Evolutionary conservation across 1,140 invertebrate species (phyloP).

Genomic region (Campoletis sonorensis): DNA sequence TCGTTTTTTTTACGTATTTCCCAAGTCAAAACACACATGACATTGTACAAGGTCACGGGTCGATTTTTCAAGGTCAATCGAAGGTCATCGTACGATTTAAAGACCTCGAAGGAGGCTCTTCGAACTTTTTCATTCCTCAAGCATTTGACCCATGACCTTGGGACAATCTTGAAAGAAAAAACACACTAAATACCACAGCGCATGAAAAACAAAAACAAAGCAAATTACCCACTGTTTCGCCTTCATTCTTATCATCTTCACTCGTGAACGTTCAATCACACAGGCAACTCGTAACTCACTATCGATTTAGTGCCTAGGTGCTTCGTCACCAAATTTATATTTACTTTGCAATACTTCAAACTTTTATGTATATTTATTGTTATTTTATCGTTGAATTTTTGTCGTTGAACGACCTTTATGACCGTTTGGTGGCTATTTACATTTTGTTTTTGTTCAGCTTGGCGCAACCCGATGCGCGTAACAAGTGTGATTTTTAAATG

Average conservation of each 20-base stretch:
- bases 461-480: conserved; percentile 46
- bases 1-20: conserved; percentile 37
- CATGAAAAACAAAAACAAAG: background rate
- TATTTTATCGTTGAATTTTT: conserved; percentile 41
- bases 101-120: no score
- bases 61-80: no score
- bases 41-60: background rate
- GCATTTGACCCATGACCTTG: background rate
- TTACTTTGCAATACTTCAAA: conserved; percentile 23
- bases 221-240: conserved; percentile 14
- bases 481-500: conserved; percentile 36
- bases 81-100: no score
- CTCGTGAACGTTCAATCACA: conserved; percentile 29
- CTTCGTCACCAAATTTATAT: conserved; percentile 46
- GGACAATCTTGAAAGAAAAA: background rate
- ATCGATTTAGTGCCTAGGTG: conserved; percentile 46
- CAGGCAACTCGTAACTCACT: background rate
- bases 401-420: conserved; percentile 13
- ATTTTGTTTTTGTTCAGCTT: conserved; percentile 54
- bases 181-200: background rate
- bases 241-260: conserved; percentile 31
- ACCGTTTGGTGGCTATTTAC: conserved; percentile 42
- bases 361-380: background rate
- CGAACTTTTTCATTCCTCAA: no score
- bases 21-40: conserved; percentile 10